Conservation (phyloP, 2,113 vertebrate genomes). For the Poeciliopsis prolifica region DNA sequence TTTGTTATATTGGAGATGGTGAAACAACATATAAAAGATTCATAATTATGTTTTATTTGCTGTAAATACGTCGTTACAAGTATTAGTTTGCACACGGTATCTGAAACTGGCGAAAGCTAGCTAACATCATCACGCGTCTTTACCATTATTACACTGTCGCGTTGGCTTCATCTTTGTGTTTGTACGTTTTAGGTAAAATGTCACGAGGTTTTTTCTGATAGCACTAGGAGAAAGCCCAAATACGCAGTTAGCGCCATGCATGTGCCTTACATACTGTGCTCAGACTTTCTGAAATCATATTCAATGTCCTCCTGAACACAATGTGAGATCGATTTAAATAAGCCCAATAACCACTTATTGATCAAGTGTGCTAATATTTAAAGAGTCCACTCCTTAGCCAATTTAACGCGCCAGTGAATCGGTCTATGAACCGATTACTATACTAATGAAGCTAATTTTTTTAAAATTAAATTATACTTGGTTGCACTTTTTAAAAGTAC, state of each 20-base stretch:
- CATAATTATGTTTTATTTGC: not conserved
- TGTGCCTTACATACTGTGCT: too few relatives aligned
- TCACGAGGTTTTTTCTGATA: not conserved
- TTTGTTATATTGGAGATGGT: not conserved
- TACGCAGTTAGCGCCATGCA: too few relatives aligned
- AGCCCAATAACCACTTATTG: not conserved
- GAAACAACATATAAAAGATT: not conserved
- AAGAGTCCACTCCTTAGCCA: not conserved
- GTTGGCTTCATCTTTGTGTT: not conserved
- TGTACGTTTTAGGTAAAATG: not conserved
- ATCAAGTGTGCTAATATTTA: not conserved
- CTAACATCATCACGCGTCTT: constrained; percentile 6
- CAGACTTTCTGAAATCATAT: too few relatives aligned
- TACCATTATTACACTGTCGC: not conserved
- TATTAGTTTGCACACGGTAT: constrained; percentile 52
- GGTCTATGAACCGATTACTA: too few relatives aligned
- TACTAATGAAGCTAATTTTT: too few relatives aligned
- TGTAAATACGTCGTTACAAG: constrained; percentile 7
- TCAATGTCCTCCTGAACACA: too few relatives aligned
- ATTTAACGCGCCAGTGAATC: not conserved
- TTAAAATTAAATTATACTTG: too few relatives aligned
- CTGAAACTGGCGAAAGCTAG: constrained; percentile 24
- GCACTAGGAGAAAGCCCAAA: not conserved
- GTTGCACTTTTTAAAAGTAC: too few relatives aligned
- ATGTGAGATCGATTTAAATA: too few relatives aligned